Conservation (phyloP, 2,888 invertebrate species). For the Allygus modestus region DNA sequence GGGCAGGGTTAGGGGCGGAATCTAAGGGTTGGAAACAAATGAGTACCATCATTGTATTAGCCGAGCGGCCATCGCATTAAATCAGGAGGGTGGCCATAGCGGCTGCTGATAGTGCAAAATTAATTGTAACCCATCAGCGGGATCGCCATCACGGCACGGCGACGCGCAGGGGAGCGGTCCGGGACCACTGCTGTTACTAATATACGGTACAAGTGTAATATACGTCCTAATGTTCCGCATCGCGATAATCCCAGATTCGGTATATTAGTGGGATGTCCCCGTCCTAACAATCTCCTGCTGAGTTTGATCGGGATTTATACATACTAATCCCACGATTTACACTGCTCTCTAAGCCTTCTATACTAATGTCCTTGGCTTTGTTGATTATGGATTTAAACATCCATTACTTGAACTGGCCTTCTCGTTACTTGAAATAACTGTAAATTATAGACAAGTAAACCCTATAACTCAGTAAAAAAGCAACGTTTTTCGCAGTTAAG, state of each 20-base stretch:
- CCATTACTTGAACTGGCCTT: too few species aligned
- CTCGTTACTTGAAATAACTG: too few species aligned
- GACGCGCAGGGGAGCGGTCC: not conserved
- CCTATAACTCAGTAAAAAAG: too few species aligned
- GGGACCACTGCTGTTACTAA: slow-evolving; percentile 17
- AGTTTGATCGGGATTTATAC: slow-evolving; percentile 8
- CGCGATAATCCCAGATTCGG: slow-evolving; percentile 41
- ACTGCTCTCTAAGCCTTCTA: slow-evolving; percentile 12
- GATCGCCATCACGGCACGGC: not conserved
- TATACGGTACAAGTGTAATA: slow-evolving; percentile 28
- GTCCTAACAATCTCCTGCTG: slow-evolving; percentile 20
- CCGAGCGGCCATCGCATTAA: slow-evolving; percentile 60
- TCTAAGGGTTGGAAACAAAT: slow-evolving; percentile 57
- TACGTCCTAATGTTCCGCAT: not conserved
- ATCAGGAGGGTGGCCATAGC: slow-evolving; percentile 60
- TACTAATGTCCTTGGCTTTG: not conserved
- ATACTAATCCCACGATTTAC: slow-evolving; percentile 11
- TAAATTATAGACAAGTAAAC: too few species aligned
- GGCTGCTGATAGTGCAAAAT: slow-evolving; percentile 61
- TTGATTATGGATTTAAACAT: not conserved
- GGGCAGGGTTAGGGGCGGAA: not conserved
- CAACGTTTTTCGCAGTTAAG: too few species aligned
- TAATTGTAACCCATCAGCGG: slow-evolving; percentile 51
- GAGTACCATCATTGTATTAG: slow-evolving; percentile 60
- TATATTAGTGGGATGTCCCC: not conserved